Base-by-base conservation (phyloP, 2,113 vertebrate genomes). In the Theristicus caerulescens region DNA sequence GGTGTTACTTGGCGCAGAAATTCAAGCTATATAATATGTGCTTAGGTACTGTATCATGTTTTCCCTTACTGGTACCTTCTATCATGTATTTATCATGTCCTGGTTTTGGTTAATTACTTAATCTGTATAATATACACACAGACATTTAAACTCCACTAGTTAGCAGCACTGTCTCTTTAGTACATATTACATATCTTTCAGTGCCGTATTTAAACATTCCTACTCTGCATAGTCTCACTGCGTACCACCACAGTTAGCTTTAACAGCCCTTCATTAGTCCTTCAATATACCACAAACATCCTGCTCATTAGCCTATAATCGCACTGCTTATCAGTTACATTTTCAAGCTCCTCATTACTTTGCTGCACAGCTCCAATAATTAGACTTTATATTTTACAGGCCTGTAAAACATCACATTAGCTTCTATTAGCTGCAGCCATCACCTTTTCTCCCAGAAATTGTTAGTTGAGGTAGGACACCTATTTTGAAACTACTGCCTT, bases 201-300 rank as follows among this genome's bases (percentile, higher is more conserved):
- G 73, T 51, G 15, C 57, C 79, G 27, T 65, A 85, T 89, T 91
- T 79, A 87, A 91, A 85, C 34, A 62, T 36, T 61, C 44, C 27
- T 72, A 25, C 42, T 76, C 52, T 74, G 55, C 31, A 34, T 0
- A 82, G 55, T 51, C 64, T 83, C n/a, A 26, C 58, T 77, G 11
- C 36, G 86, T 10, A 73, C 16, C 26, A 64, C 11, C 4, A 20
- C 34, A 78, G 80, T 82, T 93, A 87, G 77, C 90, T 82, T 88
- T 61, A 66, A 29, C n/a, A 91, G 78, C 24, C 90, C 66, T 95
- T 96, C 74, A 90, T 95, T 91, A 96, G 87, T 62, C 78, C 82
- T 94, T 91, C 93, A 82, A 13, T 82, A 85, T 17, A 91, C 34
- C 62, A 82, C 57, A 96, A 93, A 80, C 46, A 93, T 90, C 62